Evolutionary conservation across 2,113 vertebrate genomes (phyloP), one percentile per base, ranked within the genome.

Genomic region (Oryzias woworae): DNA sequence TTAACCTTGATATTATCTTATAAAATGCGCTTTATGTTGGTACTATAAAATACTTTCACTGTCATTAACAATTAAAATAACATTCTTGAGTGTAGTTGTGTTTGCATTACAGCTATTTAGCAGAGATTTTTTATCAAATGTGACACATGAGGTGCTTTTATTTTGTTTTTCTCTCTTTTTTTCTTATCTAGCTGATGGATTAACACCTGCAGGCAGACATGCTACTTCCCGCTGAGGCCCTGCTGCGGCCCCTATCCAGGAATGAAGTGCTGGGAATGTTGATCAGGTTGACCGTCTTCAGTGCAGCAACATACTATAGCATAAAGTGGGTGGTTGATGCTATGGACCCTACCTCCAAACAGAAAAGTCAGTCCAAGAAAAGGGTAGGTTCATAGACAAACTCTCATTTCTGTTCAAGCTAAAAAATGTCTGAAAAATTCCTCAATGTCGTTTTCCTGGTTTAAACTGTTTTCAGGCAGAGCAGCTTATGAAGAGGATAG

Each of bases 311-410:
- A 0, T 94, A 94, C 75, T 94, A 89, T 73, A 89, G 90, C 75
- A 93, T 94, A 65, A 92, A 92, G 56, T 93, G 92, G 90, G 88
- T 93, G 20, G 76, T 93, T 1, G 93, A 94, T 0, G 91, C 90
- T 3, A 86, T 94, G 83, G 92, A 94, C 47, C 92, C 92, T 0
- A 92, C 92, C 1, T 61, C 80, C 43, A 92, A 91, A 73, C 92
- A 92, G 77, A 94, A 93, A 69, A 85, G 62, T 15, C 87, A 92
- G 56, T 87, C 91, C 58, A 93, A 93, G 86, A 94, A 94, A 79
- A 87, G 83, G 90, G 93, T 84, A 63, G 8, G 5, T 23, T 0
- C 14, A 14, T 0, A 44, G 7, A 2, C 31, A 8, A 23, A 18
- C 12, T 14, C 20, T 66, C 2, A 26, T 58, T 7, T 14, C 2